A percentile compares a stretch with the other conserved stretches of the same genome.
phyloP scores from a whole-genome alignment of 2,888 invertebrate genomes.

The Spisula subtruncata region DNA sequence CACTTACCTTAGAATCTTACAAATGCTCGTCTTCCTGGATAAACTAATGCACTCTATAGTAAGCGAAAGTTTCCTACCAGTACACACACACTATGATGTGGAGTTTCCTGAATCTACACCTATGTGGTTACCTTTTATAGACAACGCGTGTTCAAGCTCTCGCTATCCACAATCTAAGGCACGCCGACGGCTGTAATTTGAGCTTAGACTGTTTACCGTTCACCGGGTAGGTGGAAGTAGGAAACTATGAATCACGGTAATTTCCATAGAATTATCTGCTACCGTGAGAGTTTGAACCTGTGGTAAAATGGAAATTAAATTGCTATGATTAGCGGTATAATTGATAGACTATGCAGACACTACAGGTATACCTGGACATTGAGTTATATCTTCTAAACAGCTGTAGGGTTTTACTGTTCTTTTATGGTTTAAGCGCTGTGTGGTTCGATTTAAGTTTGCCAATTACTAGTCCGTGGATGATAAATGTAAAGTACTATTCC shows the following conservation, averaged over 20 bases:
- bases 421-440: no score
- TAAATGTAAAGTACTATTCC: no score
- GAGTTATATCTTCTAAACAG: no score
- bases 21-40: background rate
- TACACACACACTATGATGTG: constrained; percentile 34
- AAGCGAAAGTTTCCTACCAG: constrained; percentile 23
- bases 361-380: background rate
- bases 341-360: background rate
- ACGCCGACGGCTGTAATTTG: constrained; percentile 18
- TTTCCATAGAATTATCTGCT: background rate
- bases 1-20: background rate
- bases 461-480: no score
- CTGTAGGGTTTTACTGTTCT: no score
- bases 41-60: background rate
- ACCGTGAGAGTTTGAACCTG: background rate
- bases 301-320: background rate
- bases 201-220: background rate
- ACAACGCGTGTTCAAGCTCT: constrained; percentile 30
- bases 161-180: background rate
- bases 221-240: background rate
- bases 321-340: background rate
- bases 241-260: background rate
- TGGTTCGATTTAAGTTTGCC: no score
- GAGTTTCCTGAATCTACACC: constrained; percentile 9
- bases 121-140: constrained; percentile 56